phyloP scores from a whole-genome alignment of 1,140 invertebrate genomes.

The Charaxes varanes region DNA sequence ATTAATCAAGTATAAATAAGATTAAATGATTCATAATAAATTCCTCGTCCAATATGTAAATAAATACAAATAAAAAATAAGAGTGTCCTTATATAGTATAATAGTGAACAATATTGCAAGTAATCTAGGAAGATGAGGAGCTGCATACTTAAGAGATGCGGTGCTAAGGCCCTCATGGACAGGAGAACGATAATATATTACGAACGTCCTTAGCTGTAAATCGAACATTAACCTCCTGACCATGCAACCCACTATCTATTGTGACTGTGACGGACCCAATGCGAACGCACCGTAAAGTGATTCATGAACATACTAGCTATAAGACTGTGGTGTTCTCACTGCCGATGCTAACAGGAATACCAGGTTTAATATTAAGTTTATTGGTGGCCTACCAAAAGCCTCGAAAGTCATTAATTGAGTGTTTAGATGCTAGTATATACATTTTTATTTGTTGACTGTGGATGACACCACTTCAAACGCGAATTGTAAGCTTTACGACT shows the following conservation, averaged over 20 bases:
- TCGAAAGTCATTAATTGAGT: constrained; percentile 15
- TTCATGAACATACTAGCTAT: constrained; percentile 20
- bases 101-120: constrained; percentile 5
- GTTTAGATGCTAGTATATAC: constrained; percentile 12
- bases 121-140: constrained; percentile 9
- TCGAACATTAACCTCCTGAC: background rate
- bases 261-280: constrained; percentile 12
- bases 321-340: constrained; percentile 7
- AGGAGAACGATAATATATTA: constrained; percentile 6
- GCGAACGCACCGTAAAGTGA: constrained; percentile 18
- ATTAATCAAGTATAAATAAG: too few species aligned
- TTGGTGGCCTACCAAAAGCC: constrained; percentile 23
- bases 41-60: too few species aligned
- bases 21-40: too few species aligned
- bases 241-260: background rate
- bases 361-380: constrained; percentile 5
- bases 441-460: constrained; percentile 26
- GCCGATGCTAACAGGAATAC: constrained; percentile 22
- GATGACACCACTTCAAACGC: constrained; percentile 21
- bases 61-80: too few species aligned
- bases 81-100: too few species aligned
- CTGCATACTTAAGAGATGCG: constrained; percentile 14
- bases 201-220: constrained; percentile 10
- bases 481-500: constrained; percentile 23
- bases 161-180: constrained; percentile 19